Percentiles rank a stretch among this genome's conserved stretches.
These are phyloP conservation scores for Marronus borbonicus DNA, from an alignment of 2,888 invertebrate genomes.

Conservation along the genomic window DNA sequence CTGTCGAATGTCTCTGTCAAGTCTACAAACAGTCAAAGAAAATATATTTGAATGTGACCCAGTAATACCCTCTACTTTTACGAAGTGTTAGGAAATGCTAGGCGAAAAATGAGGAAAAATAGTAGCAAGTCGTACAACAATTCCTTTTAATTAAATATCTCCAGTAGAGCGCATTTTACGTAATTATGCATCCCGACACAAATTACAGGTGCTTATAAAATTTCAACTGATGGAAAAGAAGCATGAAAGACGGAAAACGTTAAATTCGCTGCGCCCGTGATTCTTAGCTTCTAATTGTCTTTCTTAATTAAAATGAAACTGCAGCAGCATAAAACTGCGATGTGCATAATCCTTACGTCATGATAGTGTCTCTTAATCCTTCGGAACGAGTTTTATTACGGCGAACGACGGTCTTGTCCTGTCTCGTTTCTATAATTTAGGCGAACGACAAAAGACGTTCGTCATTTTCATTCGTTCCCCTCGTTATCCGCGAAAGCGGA, in stretches of 20 bases:
- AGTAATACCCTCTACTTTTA: too few relatives aligned
- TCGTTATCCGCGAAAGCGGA: conserved; percentile 2
- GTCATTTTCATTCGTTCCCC: conserved; percentile 13
- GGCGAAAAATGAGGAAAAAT: background rate
- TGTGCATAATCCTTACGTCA: conserved; percentile 60
- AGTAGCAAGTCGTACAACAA: background rate
- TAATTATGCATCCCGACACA: conserved; percentile 9
- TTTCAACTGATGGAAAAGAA: conserved; percentile 27
- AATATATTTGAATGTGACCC: too few relatives aligned
- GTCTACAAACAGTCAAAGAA: too few relatives aligned
- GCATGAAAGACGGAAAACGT: conserved; percentile 53
- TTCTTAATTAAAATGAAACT: conserved; percentile 62
- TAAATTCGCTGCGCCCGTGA: conserved; percentile 56
- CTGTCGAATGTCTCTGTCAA: too few relatives aligned
- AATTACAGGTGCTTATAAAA: conserved; percentile 18
- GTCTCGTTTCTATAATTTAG: conserved; percentile 38
- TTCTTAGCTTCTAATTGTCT: conserved; percentile 60
- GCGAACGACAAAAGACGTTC: conserved; percentile 29
- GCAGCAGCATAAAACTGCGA: conserved; percentile 58
- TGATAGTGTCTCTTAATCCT: conserved; percentile 59
- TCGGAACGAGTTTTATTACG: conserved; percentile 47
- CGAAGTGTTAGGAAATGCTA: too few relatives aligned
- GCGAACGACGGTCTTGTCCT: conserved; percentile 11
- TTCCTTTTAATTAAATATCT: conserved; percentile 7
- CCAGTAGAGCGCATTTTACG: background rate